phyloP scores from a whole-genome alignment of 1,140 invertebrate genomes.

The Plodia interpunctella region DNA sequence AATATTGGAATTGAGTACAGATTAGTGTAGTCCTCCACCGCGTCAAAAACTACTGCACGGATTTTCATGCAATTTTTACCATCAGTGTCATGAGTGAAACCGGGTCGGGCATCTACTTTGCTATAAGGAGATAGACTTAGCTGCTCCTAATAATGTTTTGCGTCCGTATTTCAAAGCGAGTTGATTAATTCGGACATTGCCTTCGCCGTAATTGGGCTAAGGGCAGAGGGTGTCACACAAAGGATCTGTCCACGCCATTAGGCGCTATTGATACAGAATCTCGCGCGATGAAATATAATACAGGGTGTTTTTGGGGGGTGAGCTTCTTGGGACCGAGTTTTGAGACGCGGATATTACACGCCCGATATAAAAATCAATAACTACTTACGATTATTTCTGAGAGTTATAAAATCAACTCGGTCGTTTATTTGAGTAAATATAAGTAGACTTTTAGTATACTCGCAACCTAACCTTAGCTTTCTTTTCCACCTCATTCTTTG shows the following conservation, averaged over 20 bases:
- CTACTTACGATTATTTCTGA: neutral
- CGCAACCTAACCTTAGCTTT: too few species aligned
- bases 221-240: slow-evolving; percentile 26
- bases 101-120: too few species aligned
- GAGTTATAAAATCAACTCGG: slow-evolving; percentile 7
- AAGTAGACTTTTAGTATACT: too few species aligned
- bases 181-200: slow-evolving; percentile 32
- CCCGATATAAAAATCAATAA: neutral
- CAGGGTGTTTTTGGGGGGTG: slow-evolving; percentile 22
- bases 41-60: too few species aligned
- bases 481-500: too few species aligned
- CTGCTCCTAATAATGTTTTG: too few species aligned
- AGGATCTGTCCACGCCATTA: slow-evolving; percentile 53
- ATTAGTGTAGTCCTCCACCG: too few species aligned
- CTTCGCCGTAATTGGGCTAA: slow-evolving; percentile 18
- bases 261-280: slow-evolving; percentile 47
- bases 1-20: too few species aligned
- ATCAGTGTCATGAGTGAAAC: too few species aligned
- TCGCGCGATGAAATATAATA: slow-evolving; percentile 43
- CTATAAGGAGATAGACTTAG: too few species aligned
- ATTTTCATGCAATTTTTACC: too few species aligned
- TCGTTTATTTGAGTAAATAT: too few species aligned
- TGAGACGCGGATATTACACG: neutral
- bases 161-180: slow-evolving; percentile 9
- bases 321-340: neutral